Conservation (phyloP, 2,797 vertebrate species). For the Arremon aurantiirostris region DNA sequence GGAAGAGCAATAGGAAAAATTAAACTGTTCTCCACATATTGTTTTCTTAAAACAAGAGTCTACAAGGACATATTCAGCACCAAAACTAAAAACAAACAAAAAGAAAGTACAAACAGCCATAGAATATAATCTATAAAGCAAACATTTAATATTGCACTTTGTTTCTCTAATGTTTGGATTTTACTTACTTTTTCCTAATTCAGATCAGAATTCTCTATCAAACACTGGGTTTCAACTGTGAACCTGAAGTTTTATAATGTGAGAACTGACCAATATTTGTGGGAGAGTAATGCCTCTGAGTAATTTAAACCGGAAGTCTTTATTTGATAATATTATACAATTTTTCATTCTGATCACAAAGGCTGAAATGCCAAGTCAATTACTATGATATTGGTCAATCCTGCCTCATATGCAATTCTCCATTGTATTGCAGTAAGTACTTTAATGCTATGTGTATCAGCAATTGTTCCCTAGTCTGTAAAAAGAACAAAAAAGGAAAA, state of each 20-base stretch:
- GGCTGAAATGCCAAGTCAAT: slow-evolving; percentile 61
- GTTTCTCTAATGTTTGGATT: slow-evolving; percentile 86
- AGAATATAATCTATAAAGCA: slow-evolving; percentile 89
- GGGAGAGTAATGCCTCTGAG: slow-evolving; percentile 73
- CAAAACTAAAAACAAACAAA: slow-evolving; percentile 79
- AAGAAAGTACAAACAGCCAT: slow-evolving; percentile 84
- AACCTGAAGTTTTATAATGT: slow-evolving; percentile 70
- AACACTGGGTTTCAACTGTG: slow-evolving; percentile 85
- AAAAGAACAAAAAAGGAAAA: slow-evolving; percentile 65
- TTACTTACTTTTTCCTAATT: slow-evolving; percentile 75
- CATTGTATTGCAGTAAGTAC: slow-evolving; percentile 59
- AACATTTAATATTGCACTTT: slow-evolving; percentile 98
- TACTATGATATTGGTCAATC: slow-evolving; percentile 75
- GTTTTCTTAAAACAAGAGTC: slow-evolving; percentile 87
- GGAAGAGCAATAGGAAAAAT: slow-evolving; percentile 69
- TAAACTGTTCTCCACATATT: slow-evolving; percentile 88
- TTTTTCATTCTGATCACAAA: slow-evolving; percentile 41
- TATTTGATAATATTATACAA: slow-evolving; percentile 46
- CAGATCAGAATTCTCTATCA: slow-evolving; percentile 83
- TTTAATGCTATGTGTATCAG: slow-evolving; percentile 81
- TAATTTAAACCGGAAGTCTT: slow-evolving; percentile 43
- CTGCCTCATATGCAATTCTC: slow-evolving; percentile 59
- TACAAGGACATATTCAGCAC: slow-evolving; percentile 89
- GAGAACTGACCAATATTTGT: slow-evolving; percentile 84
- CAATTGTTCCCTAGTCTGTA: slow-evolving; percentile 83